A percentile compares a stretch with the other conserved stretches of the same genome.
These are phyloP conservation scores for Leptopilina clavipes DNA, from an alignment of 1,140 invertebrate species.

Conservation along the genomic window DNA sequence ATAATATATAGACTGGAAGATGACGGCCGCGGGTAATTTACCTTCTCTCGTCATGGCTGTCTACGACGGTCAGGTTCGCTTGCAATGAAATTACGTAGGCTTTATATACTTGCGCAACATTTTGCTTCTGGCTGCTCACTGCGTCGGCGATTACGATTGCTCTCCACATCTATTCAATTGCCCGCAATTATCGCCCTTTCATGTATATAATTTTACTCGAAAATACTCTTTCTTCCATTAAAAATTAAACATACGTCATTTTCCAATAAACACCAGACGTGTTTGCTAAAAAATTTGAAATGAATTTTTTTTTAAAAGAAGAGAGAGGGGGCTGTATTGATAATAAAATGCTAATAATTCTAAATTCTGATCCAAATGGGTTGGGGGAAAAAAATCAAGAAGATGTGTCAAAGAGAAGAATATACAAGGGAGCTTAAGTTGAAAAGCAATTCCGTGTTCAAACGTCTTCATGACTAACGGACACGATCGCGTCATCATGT, in stretches of 20 bases:
- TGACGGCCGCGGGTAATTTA: conserved; percentile 11
- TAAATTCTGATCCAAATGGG: neutral
- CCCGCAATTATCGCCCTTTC: neutral
- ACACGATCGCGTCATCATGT: conserved; percentile 28
- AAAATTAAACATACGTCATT: too few species aligned
- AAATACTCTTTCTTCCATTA: too few species aligned
- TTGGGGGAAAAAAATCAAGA: neutral
- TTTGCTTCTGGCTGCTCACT: conserved; percentile 11
- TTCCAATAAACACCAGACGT: too few species aligned
- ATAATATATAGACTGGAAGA: neutral
- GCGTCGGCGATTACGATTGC: neutral
- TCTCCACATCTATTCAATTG: neutral
- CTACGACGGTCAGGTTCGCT: conserved; percentile 1
- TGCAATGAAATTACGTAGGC: conserved; percentile 11
- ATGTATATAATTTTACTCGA: neutral
- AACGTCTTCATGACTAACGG: conserved; percentile 29
- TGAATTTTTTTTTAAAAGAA: too few species aligned
- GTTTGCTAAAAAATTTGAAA: too few species aligned
- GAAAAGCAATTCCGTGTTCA: conserved; percentile 10
- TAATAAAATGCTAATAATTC: neutral
- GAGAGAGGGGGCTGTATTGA: too few species aligned
- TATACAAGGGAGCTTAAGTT: neutral
- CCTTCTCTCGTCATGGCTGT: conserved; percentile 10
- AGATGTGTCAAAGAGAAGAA: conserved; percentile 12
- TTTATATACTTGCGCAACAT: conserved; percentile 8